Evolutionary conservation across 35 echinoderm and acorn worm species (phyloP).

Genomic region (Holothuria glaberrima): DNA sequence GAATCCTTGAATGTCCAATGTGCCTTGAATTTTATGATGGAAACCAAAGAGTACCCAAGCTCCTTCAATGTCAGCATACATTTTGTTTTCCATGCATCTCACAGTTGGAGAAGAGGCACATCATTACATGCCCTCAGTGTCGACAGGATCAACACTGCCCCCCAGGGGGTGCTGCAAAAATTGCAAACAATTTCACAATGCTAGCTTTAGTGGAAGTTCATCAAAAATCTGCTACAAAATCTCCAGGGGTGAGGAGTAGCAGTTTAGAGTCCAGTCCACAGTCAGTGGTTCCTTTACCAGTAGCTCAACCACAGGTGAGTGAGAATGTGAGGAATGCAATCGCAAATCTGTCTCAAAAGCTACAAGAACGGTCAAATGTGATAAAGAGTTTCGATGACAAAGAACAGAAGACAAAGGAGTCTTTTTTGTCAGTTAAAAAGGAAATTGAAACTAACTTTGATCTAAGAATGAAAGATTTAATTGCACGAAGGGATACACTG

Average conservation of each 20-base stretch:
- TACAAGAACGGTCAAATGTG: conserved; percentile 77
- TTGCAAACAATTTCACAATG: conserved; percentile 98
- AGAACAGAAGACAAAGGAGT: conserved; percentile 69
- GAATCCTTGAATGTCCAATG: conserved; percentile 92
- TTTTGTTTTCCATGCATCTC: conserved; percentile 80
- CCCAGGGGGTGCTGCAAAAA: conserved; percentile 50
- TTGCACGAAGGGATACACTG: conserved; percentile 64
- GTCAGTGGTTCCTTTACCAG: not conserved
- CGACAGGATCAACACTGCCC: conserved; percentile 72
- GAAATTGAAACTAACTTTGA: conserved; percentile 81
- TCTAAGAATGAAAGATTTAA: conserved; percentile 67
- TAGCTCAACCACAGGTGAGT: conserved; percentile 51
- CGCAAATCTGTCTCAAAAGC: conserved; percentile 64
- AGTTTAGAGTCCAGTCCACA: conserved; percentile 7
- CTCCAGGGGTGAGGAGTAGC: not conserved
- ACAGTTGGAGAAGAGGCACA: conserved; percentile 66
- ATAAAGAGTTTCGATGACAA: conserved; percentile 74
- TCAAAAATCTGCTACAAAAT: conserved; percentile 51
- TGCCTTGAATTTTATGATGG: conserved; percentile 87
- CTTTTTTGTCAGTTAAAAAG: conserved; percentile 68
- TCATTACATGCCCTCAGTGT: conserved; percentile 86
- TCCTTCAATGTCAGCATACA: conserved; percentile 93
- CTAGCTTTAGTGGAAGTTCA: conserved; percentile 85
- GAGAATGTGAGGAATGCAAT: conserved; percentile 73
- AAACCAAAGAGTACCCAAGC: conserved; percentile 64